Conservation (phyloP, 1,140 invertebrate genomes). For the Druon quercuslanigerum region DNA sequence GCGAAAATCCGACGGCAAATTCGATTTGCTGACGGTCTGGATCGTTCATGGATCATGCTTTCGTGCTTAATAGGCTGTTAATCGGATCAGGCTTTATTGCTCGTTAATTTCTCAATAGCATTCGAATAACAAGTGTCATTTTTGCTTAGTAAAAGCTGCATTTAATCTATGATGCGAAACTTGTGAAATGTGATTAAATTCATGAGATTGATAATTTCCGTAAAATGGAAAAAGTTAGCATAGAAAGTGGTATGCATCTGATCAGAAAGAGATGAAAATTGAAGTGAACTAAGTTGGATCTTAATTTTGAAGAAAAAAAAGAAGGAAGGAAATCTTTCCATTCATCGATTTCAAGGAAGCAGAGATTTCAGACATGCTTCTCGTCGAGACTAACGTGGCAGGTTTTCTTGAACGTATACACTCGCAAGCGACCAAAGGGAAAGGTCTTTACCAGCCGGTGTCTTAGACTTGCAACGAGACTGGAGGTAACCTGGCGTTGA, state of each 20-base stretch:
- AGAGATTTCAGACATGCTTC: slow-evolving; percentile 17
- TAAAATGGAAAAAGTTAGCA: not conserved
- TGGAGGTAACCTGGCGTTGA: slow-evolving; percentile 38
- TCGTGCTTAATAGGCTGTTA: slow-evolving; percentile 18
- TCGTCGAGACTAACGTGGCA: not conserved
- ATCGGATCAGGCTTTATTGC: not conserved
- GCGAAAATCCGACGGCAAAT: slow-evolving; percentile 5
- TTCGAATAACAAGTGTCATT: not conserved
- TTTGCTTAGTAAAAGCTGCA: not conserved
- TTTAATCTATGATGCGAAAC: not conserved
- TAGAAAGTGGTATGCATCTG: not conserved
- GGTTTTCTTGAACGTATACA: slow-evolving; percentile 38
- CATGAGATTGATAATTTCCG: too few species aligned
- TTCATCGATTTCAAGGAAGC: slow-evolving; percentile 14
- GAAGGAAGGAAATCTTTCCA: not conserved
- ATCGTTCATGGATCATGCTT: slow-evolving; percentile 7
- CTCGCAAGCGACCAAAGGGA: slow-evolving; percentile 31
- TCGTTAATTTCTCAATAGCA: not conserved
- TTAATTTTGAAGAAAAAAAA: not conserved
- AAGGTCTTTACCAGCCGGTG: slow-evolving; percentile 38
- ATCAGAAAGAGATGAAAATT: slow-evolving; percentile 25
- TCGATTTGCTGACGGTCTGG: too few species aligned
- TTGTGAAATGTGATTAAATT: too few species aligned
- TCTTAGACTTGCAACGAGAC: slow-evolving; percentile 45
- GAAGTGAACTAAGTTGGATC: slow-evolving; percentile 29